Conservation (phyloP, 2,113 vertebrate species). For the Nymphicus hollandicus region DNA sequence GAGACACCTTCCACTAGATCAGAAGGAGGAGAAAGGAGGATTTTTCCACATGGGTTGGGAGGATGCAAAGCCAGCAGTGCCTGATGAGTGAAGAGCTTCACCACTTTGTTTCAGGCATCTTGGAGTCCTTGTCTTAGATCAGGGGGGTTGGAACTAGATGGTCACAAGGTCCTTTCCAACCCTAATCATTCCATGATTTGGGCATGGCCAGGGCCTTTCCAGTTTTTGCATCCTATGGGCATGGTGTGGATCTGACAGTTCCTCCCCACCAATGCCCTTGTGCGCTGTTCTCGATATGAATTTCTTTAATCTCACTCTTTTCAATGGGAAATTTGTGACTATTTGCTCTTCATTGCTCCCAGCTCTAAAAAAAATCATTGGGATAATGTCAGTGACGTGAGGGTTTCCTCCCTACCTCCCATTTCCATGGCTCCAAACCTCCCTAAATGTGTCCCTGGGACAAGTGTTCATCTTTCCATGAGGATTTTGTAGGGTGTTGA, state of each 20-base stretch:
- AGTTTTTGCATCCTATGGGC: background rate
- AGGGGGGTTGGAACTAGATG: background rate
- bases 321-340: background rate
- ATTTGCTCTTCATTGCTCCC: background rate
- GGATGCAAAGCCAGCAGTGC: background rate
- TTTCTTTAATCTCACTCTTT: background rate
- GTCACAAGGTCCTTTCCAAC: background rate
- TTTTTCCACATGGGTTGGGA: background rate
- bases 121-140: rapidly evolving
- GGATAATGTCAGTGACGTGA: background rate
- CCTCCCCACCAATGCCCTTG: rapidly evolving
- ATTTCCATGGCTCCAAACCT: background rate
- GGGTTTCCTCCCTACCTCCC: background rate
- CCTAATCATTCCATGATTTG: background rate
- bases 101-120: background rate
- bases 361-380: background rate
- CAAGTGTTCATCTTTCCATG: rapidly evolving
- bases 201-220: background rate
- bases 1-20: background rate
- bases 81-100: background rate
- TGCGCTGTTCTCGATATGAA: rapidly evolving
- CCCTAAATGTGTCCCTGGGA: background rate
- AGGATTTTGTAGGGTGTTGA: background rate
- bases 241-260: rapidly evolving
- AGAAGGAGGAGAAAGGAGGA: background rate